phyloP scores from a whole-genome alignment of 1,140 invertebrate genomes.

The Stegodyphus dumicola region DNA sequence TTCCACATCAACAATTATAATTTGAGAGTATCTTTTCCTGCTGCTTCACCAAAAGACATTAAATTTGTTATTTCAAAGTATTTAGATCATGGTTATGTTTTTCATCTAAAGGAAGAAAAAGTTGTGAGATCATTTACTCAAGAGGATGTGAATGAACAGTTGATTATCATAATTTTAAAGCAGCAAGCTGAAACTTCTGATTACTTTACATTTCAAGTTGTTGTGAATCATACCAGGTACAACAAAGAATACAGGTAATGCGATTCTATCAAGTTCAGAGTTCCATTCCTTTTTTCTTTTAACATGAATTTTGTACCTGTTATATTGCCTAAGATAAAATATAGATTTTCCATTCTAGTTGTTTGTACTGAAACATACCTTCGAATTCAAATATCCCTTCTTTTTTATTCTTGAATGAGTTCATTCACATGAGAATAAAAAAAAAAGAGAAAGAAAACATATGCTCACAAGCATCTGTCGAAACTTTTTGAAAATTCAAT shows the following conservation, averaged over 20 bases:
- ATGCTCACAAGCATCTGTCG: no score
- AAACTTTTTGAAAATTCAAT: no score
- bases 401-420: no score
- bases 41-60: neutral
- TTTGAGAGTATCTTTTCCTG: conserved; percentile 23
- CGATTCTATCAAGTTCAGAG: neutral
- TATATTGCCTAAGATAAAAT: no score
- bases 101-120: conserved; percentile 38
- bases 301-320: no score
- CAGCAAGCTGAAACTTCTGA: conserved; percentile 3
- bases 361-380: no score
- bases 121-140: conserved; percentile 29
- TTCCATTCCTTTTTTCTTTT: no score
- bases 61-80: conserved; percentile 12
- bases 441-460: no score
- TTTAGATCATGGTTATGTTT: conserved; percentile 34
- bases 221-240: neutral
- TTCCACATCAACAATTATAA: conserved; percentile 38
- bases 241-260: conserved; percentile 33
- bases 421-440: no score
- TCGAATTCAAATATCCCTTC: no score
- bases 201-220: conserved; percentile 38
- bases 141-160: conserved; percentile 41
- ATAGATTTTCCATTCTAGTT: no score
- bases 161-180: conserved; percentile 23